These are phyloP conservation scores for Drepana falcataria DNA, from an alignment of 2,888 invertebrate species.

Conservation along the genomic window DNA sequence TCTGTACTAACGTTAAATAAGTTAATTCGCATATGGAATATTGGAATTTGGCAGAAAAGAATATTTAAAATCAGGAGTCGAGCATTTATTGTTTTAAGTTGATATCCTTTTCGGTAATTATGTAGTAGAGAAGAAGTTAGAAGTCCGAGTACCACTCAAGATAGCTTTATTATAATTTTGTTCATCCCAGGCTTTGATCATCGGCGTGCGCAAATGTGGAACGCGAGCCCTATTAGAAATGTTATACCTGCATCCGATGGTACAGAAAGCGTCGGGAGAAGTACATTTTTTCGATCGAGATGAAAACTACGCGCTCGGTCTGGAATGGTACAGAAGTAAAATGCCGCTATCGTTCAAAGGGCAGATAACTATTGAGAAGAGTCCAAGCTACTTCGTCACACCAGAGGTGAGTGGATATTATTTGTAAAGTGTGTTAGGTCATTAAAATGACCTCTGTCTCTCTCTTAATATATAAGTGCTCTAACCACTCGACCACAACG, in stretches of 20 bases:
- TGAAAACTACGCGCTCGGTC: slow-evolving; percentile 93
- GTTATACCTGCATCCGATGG: slow-evolving; percentile 94
- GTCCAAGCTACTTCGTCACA: slow-evolving; percentile 98
- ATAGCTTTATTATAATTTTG: slow-evolving; percentile 1
- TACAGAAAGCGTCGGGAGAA: slow-evolving; percentile 95
- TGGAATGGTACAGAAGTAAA: slow-evolving; percentile 96
- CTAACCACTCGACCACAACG: too few species aligned
- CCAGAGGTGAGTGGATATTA: slow-evolving; percentile 84
- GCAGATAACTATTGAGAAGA: slow-evolving; percentile 98
- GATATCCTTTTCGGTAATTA: too few species aligned
- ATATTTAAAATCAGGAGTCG: too few species aligned
- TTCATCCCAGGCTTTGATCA: slow-evolving; percentile 85
- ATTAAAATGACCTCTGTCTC: too few species aligned
- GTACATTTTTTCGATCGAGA: slow-evolving; percentile 98
- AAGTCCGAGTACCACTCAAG: background rate
- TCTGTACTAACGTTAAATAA: too few species aligned
- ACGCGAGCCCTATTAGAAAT: slow-evolving; percentile 97
- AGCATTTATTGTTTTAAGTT: too few species aligned
- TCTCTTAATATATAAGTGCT: too few species aligned
- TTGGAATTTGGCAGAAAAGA: too few species aligned
- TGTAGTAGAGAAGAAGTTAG: too few species aligned
- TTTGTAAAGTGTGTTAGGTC: too few species aligned
- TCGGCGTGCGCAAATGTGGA: slow-evolving; percentile 97
- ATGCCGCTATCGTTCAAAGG: slow-evolving; percentile 96
- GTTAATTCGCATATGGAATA: too few species aligned